Base-by-base conservation (phyloP, 2,797 vertebrate genomes). In the Sebastes kiyomatsui region DNA sequence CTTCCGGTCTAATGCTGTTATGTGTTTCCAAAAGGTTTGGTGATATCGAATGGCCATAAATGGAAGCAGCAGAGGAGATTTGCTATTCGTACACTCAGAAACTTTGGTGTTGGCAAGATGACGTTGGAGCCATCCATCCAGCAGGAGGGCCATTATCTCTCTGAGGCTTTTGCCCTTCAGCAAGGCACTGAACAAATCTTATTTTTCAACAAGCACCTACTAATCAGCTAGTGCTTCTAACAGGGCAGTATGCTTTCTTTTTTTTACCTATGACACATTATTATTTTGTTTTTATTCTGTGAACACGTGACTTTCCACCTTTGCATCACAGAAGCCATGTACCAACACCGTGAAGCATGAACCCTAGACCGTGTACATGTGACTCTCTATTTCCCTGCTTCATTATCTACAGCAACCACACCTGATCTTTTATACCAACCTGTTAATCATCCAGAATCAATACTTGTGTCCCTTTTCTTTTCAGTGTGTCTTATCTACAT, bases 41-140 rank as follows among this genome's bases (percentile, higher is more conserved):
- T 84, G 33, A 1, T 76, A 4, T 85, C 92, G 4, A 95, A 88
- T 28, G 88, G 94, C 2, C 46, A 72, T 12, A 61, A 1, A 0
- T 95, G 95, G 96, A 90, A 72, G 46, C 82, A 90, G 1, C 93
- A 95, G 69, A 92, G 92, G 32, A 91, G 88, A 72, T 96, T 96
- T 85, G 88, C 94, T 6, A 87, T 96, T 32, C 89, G 89, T 7
- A 94, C 92, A 0, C 89, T 95, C 3, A 89, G 87, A 38, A 94
- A 94, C 77, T 95, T 95, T 64, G 92, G 94, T 11, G 0, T 95
- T 62, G 96, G 94, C 7, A 94, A 87, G 72, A 89, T 77, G 59
- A 86, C 54, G 3, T 32, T 94, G 20, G 94, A 96, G 70, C 83
- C 81, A 0, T 91, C 46, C 9, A 91, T 96, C 78, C 90, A 94